Percentiles rank a stretch among this genome's conserved stretches.
These are phyloP conservation scores for Cotesia vestalis DNA, from an alignment of 1,140 invertebrate genomes.

Conservation along the genomic window DNA sequence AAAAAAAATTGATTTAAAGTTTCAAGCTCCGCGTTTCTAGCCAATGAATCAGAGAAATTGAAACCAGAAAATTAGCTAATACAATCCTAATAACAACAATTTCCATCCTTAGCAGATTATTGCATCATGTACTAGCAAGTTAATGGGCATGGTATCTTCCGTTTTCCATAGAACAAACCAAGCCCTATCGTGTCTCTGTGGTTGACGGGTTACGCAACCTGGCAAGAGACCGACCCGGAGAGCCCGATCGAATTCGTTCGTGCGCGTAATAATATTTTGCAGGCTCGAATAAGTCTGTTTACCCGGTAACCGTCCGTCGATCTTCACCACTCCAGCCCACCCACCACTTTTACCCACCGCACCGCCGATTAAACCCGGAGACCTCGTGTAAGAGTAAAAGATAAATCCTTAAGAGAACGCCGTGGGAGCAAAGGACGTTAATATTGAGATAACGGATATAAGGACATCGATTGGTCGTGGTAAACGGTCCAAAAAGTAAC, in stretches of 20 bases:
- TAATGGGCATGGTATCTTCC: slow-evolving; percentile 6
- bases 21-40: too few relatives aligned
- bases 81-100: too few relatives aligned
- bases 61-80: too few relatives aligned
- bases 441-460: slow-evolving; percentile 2
- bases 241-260: slow-evolving; percentile 26
- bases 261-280: slow-evolving; percentile 40
- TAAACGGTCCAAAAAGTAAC: slow-evolving; percentile 13
- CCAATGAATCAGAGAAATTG: too few relatives aligned
- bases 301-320: slow-evolving; percentile 23
- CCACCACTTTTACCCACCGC: background rate
- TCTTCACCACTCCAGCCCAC: background rate
- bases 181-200: slow-evolving; percentile 16
- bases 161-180: background rate
- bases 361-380: background rate
- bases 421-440: background rate
- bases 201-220: slow-evolving; percentile 32
- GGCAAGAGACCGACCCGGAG: slow-evolving; percentile 14
- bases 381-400: background rate
- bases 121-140: background rate
- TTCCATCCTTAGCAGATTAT: too few relatives aligned
- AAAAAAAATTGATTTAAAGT: too few relatives aligned
- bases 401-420: background rate
- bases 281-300: slow-evolving; percentile 30
- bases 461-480: slow-evolving; percentile 16